Evolutionary conservation across 2,888 invertebrate genomes (phyloP), one percentile per base, ranked within the genome.

Genomic region (Saturnia japonica): DNA sequence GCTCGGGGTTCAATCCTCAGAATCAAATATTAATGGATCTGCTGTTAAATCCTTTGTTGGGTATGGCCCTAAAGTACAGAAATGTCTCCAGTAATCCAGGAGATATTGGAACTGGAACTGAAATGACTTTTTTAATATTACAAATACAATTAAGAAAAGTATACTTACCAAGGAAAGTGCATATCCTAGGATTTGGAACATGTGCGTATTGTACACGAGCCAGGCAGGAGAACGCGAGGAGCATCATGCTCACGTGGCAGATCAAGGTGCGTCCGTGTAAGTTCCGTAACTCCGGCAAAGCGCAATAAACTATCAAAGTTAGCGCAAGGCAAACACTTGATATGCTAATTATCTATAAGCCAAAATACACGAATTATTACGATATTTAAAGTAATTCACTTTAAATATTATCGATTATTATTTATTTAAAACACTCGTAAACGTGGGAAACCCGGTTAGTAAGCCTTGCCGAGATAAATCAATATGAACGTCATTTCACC

Each of bases 221-320:
- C 47, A 96, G 94, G 76, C 95, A 95, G 68, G 94, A 81, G 85
- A 95, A 97, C 1, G 96, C 96, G n/a, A 95, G 80, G 72, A 96
- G 91, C 81, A 97, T 94, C 83, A 95, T 95, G 74, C 93, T 88
- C 51, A 96, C 95, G 78, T 97, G 95, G 79, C 96, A 96, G 88
- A 97, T 96, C 67, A 97, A 91, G 19, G 96, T 96, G 80, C 95
- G 95, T 0, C 97, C 97, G 73, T 97, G 97, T 25, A 97, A 91
- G 89, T 97, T 97, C 72, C 95, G 95, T 71, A 97, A 90, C 74
- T 95, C 95, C 0, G 96, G 95, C 71, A 97, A 88, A 7, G 94
- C 93, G 66, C 94, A 86, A 87, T 97, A 97, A 43, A 96, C 96
- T 73, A 95, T 68, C 72, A 97, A 86, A 0, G 97, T 97, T 40